These are phyloP conservation scores for Trachelus stipa DNA, from an alignment of 2,888 invertebrate genomes.

Conservation along the genomic window DNA sequence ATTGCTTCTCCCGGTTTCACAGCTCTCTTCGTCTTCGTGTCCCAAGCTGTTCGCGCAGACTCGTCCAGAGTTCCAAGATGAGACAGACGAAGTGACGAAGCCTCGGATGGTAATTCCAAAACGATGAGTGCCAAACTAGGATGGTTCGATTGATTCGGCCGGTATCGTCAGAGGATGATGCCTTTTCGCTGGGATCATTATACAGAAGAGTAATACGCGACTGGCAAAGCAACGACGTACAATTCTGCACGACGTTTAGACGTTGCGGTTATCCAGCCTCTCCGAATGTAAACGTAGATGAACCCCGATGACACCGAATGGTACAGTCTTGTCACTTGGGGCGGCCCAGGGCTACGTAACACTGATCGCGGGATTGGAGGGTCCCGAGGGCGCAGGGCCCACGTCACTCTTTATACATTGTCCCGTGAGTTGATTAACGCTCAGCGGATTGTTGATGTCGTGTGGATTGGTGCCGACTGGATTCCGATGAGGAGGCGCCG, in stretches of 20 bases:
- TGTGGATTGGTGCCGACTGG: constrained; percentile 93
- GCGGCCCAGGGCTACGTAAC: constrained; percentile 67
- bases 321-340: constrained; percentile 64
- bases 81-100: background rate
- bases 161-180: background rate
- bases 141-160: background rate
- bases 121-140: background rate
- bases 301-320: constrained; percentile 63
- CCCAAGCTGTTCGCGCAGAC: background rate
- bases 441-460: constrained; percentile 92
- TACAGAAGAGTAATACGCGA: background rate
- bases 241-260: background rate
- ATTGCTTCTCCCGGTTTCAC: background rate
- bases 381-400: constrained; percentile 56
- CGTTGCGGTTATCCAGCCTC: constrained; percentile 39
- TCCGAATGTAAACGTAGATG: constrained; percentile 56
- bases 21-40: background rate
- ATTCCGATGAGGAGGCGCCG: constrained; percentile 72
- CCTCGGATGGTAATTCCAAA: background rate
- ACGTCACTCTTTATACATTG: constrained; percentile 70
- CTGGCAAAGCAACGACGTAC: background rate
- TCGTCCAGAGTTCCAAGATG: background rate
- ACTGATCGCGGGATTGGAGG: constrained; percentile 65
- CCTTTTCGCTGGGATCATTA: too few relatives aligned
- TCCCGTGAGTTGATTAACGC: constrained; percentile 89